Percentiles rank a stretch among this genome's conserved stretches.
Evolutionary conservation across 2,797 vertebrate genomes (phyloP).

Genomic region (Eleutherodactylus coqui): DNA sequence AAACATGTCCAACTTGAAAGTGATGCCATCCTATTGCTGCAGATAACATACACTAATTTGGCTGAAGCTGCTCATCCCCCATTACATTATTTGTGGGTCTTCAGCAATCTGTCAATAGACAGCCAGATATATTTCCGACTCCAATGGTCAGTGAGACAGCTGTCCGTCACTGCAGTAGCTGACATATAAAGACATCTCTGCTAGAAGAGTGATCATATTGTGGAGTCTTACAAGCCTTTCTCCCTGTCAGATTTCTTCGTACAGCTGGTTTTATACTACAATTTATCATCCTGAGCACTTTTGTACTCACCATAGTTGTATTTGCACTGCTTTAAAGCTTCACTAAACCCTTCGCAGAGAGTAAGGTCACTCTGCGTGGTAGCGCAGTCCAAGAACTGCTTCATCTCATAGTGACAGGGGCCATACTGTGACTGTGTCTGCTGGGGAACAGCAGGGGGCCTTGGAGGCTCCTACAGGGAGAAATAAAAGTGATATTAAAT

Average conservation of each 20-base stretch:
- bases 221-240: neutral
- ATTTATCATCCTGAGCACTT: rapidly evolving
- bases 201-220: neutral
- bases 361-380: slow-evolving; percentile 86
- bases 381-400: slow-evolving; percentile 91
- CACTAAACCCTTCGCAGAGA: slow-evolving; percentile 91
- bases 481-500: neutral
- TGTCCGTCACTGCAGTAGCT: neutral
- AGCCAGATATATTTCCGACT: neutral
- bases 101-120: neutral
- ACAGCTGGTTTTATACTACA: neutral
- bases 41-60: neutral
- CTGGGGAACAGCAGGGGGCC: slow-evolving; percentile 66
- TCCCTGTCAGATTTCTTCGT: neutral
- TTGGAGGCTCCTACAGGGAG: slow-evolving; percentile 73
- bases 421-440: slow-evolving; percentile 69
- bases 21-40: neutral
- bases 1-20: neutral
- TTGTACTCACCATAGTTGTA: slow-evolving; percentile 80
- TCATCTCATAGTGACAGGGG: slow-evolving; percentile 90
- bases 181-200: neutral
- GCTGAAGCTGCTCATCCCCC: neutral
- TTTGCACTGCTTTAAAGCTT: slow-evolving; percentile 94
- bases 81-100: neutral
- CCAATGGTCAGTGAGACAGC: neutral